Percentiles rank a stretch among this genome's conserved stretches.
Evolutionary conservation across 2,113 vertebrate genomes (phyloP).

Genomic region (Fukomys damarensis): DNA sequence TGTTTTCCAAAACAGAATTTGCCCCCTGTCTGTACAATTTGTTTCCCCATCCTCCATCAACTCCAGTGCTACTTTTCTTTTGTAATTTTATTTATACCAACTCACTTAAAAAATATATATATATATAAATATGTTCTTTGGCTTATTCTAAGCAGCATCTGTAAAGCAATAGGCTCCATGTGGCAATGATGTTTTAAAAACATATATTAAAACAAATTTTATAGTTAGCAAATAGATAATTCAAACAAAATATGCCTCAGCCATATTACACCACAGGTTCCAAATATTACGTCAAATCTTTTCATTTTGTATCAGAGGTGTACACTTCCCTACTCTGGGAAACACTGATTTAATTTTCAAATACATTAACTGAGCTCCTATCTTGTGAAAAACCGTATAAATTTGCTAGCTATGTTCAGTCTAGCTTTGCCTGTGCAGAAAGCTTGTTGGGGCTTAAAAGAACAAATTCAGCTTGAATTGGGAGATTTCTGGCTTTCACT

Average conservation of each 20-base stretch:
- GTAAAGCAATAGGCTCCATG: not conserved
- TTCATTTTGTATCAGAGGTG: not conserved
- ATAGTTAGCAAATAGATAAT: not conserved
- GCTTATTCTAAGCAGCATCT: not conserved
- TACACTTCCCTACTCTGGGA: not conserved
- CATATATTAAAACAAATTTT: not conserved
- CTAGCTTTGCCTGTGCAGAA: not conserved
- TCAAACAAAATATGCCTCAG: not conserved
- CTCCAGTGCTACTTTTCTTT: conserved; percentile 11
- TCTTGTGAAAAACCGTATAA: not conserved
- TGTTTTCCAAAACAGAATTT: not conserved
- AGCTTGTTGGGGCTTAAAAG: not conserved
- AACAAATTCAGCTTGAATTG: not conserved
- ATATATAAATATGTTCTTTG: not conserved
- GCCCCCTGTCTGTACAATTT: not conserved
- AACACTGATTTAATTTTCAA: not conserved
- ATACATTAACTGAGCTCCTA: not conserved
- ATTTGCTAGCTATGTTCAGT: not conserved
- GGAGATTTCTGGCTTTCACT: not conserved
- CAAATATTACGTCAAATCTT: not conserved
- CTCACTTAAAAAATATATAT: not conserved
- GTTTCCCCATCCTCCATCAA: not conserved
- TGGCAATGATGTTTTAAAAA: not conserved
- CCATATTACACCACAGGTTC: not conserved
- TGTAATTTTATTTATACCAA: not conserved